Evolutionary conservation across 2,797 vertebrate genomes (phyloP).

Genomic region (Dendrocincla fuliginosa): DNA sequence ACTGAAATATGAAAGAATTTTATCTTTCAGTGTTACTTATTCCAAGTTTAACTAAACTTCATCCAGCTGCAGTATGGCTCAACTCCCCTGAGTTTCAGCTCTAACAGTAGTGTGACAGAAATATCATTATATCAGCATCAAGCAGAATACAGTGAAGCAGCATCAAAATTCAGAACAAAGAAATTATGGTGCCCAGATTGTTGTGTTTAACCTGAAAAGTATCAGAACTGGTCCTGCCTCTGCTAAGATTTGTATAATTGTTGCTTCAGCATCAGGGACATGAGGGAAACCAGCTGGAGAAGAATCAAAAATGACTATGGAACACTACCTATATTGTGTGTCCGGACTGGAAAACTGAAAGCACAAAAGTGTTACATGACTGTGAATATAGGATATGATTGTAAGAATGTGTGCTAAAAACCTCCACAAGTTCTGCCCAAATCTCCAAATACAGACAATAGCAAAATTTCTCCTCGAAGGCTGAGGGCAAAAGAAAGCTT

Average conservation of each 20-base stretch:
- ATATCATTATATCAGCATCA: not conserved
- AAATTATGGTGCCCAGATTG: not conserved
- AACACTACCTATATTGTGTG: not conserved
- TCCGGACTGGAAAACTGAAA: not conserved
- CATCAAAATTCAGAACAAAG: not conserved
- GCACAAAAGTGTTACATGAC: not conserved
- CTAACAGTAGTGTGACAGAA: not conserved
- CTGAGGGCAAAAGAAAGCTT: not conserved
- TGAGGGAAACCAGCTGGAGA: not conserved
- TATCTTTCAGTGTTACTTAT: not conserved
- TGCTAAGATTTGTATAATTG: not conserved
- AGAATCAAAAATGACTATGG: rapidly evolving
- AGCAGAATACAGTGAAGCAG: not conserved
- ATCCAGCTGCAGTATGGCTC: not conserved
- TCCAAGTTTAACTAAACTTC: not conserved
- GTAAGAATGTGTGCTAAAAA: not conserved
- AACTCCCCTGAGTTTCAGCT: not conserved
- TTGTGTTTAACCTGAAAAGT: not conserved
- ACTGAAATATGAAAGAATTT: not conserved
- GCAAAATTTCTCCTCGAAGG: not conserved
- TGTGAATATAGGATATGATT: not conserved
- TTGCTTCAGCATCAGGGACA: not conserved
- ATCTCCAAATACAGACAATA: not conserved
- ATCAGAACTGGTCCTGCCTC: not conserved
- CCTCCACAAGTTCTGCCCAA: not conserved